phyloP scores from a whole-genome alignment of 1,140 invertebrate genomes.

The Drosophila athabasca region DNA sequence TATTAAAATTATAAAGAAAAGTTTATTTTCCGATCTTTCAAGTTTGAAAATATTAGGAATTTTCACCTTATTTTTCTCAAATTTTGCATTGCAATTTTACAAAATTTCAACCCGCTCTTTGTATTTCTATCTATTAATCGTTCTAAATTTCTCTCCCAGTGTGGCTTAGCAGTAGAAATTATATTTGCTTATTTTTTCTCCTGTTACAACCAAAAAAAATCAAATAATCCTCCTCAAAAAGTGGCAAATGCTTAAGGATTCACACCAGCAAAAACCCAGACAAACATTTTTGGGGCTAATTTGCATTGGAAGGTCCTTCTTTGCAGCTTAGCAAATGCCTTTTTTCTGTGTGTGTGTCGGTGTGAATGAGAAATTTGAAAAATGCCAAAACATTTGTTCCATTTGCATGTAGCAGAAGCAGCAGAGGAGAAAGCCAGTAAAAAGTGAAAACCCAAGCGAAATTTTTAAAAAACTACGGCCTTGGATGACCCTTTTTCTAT shows the following conservation, averaged over 20 bases:
- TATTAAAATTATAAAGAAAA: too few relatives aligned
- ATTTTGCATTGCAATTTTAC: too few relatives aligned
- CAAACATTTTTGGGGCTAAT: slow-evolving; percentile 65
- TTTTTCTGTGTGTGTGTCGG: slow-evolving; percentile 26
- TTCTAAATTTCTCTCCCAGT: too few relatives aligned
- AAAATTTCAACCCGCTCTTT: too few relatives aligned
- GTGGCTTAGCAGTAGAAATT: too few relatives aligned
- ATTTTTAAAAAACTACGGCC: slow-evolving; percentile 57
- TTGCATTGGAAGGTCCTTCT: slow-evolving; percentile 47
- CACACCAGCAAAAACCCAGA: slow-evolving; percentile 33
- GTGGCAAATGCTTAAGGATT: slow-evolving; percentile 38
- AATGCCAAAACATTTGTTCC: slow-evolving; percentile 73
- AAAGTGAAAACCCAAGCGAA: slow-evolving; percentile 31
- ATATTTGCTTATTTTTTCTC: not conserved
- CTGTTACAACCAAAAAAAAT: slow-evolving; percentile 16
- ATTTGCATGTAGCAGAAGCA: slow-evolving; percentile 43
- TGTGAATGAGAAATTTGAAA: slow-evolving; percentile 49
- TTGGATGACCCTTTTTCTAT: slow-evolving; percentile 72
- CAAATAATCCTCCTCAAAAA: slow-evolving; percentile 45
- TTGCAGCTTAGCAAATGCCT: slow-evolving; percentile 47
- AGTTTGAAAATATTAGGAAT: too few relatives aligned
- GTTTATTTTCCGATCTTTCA: too few relatives aligned
- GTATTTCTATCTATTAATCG: too few relatives aligned
- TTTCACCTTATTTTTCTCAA: too few relatives aligned
- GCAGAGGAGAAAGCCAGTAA: slow-evolving; percentile 15